Evolutionary conservation across 2,113 vertebrate species (phyloP).

Genomic region (Smithornis capensis): DNA sequence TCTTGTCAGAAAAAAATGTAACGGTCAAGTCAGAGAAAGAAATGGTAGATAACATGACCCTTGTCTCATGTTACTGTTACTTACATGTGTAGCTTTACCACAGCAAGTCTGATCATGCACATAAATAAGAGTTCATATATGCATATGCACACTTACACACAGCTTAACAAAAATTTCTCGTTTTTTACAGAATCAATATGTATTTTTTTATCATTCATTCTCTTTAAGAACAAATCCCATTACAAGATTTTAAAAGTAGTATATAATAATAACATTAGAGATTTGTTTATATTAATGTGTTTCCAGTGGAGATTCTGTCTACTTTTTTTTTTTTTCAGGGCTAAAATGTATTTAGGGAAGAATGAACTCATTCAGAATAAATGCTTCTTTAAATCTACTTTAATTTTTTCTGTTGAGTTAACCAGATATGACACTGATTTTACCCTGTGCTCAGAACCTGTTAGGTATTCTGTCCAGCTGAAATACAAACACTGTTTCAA

Average conservation of each 20-base stretch:
- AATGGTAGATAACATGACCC: not conserved
- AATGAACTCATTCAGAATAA: conserved; percentile 33
- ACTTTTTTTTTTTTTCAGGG: not conserved
- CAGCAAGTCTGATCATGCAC: not conserved
- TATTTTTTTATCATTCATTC: not conserved
- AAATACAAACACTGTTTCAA: conserved; percentile 70
- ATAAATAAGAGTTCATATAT: not conserved
- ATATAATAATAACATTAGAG: not conserved
- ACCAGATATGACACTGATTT: conserved; percentile 69
- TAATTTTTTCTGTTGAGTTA: conserved; percentile 47
- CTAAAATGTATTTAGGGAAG: not conserved
- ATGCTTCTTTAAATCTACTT: conserved; percentile 27
- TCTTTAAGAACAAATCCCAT: not conserved
- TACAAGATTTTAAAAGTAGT: not conserved
- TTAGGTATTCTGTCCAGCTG: conserved; percentile 67
- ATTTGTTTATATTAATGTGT: not conserved
- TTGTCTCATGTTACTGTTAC: not conserved
- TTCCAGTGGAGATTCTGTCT: not conserved
- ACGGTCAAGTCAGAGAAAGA: not conserved
- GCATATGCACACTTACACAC: not conserved
- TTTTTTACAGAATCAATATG: not conserved
- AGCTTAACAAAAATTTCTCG: not conserved
- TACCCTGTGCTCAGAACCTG: conserved; percentile 67
- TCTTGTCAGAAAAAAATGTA: conserved; percentile 24
- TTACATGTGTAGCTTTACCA: not conserved